These are phyloP conservation scores for Paramormyrops kingsleyae DNA, from an alignment of 2,113 vertebrate species.

Conservation along the genomic window DNA sequence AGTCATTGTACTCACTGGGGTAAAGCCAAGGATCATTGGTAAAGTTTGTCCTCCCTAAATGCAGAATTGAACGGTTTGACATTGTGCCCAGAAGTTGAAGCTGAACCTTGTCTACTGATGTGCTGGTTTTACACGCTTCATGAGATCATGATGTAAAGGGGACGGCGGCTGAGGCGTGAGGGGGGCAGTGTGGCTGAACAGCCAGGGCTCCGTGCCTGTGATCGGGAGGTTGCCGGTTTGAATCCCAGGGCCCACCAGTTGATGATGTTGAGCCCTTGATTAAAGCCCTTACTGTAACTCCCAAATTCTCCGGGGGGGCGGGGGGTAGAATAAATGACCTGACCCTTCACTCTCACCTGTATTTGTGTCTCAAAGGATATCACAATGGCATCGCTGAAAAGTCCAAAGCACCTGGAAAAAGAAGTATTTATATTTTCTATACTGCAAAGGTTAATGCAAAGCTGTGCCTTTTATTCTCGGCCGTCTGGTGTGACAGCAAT, in stretches of 20 bases:
- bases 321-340: neutral
- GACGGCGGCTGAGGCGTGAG: neutral
- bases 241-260: neutral
- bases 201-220: neutral
- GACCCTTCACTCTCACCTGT: neutral
- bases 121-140: neutral
- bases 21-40: constrained; percentile 21
- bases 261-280: neutral
- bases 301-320: neutral
- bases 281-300: neutral
- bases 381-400: neutral
- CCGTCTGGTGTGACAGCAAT: neutral
- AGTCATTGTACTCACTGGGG: constrained; percentile 35
- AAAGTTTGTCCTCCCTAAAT: constrained; percentile 6
- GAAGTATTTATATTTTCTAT: neutral
- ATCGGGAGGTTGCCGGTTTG: neutral
- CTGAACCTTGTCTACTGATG: neutral
- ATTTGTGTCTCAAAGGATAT: neutral
- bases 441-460: neutral
- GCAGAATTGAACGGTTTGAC: neutral
- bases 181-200: neutral
- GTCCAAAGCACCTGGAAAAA: neutral
- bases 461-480: neutral
- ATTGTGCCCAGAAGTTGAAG: neutral
- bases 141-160: neutral